Conservation (phyloP, 1,140 invertebrate genomes). For the Drosophila miranda region DNA sequence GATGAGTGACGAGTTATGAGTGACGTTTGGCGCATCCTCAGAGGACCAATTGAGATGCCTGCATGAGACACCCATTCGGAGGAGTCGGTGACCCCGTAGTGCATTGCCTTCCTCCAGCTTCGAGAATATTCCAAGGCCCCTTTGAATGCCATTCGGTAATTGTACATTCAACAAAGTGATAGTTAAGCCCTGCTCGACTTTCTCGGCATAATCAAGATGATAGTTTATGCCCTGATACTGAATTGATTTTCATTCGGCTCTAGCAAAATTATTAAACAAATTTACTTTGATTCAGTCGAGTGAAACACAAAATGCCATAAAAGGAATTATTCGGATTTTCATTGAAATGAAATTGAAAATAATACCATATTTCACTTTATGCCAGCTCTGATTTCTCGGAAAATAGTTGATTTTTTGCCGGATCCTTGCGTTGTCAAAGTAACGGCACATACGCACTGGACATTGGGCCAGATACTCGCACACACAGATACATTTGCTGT, state of each 20-base stretch:
- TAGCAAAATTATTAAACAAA: conserved; percentile 10
- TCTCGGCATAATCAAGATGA: too few species aligned
- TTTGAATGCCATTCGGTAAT: too few species aligned
- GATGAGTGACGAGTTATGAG: conserved; percentile 1
- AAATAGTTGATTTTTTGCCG: conserved; percentile 41
- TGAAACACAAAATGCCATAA: conserved; percentile 36
- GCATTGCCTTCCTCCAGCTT: too few species aligned
- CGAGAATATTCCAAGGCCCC: not conserved
- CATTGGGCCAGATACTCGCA: not conserved
- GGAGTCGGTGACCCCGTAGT: too few species aligned
- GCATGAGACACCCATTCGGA: conserved; percentile 13
- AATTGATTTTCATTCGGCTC: not conserved
- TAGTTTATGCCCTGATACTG: too few species aligned
- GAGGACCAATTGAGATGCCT: not conserved
- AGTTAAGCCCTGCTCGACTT: too few species aligned
- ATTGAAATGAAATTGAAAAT: conserved; percentile 7
- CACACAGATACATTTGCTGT: conserved; percentile 10
- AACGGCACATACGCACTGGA: not conserved
- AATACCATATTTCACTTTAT: conserved; percentile 1
- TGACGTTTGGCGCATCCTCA: too few species aligned
- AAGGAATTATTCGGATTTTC: conserved; percentile 18
- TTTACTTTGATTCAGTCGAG: conserved; percentile 33
- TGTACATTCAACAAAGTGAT: too few species aligned
- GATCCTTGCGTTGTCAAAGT: conserved; percentile 25
- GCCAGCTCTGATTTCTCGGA: not conserved